phyloP scores from a whole-genome alignment of 2,888 invertebrate species.

The Stegophylla sp. region DNA sequence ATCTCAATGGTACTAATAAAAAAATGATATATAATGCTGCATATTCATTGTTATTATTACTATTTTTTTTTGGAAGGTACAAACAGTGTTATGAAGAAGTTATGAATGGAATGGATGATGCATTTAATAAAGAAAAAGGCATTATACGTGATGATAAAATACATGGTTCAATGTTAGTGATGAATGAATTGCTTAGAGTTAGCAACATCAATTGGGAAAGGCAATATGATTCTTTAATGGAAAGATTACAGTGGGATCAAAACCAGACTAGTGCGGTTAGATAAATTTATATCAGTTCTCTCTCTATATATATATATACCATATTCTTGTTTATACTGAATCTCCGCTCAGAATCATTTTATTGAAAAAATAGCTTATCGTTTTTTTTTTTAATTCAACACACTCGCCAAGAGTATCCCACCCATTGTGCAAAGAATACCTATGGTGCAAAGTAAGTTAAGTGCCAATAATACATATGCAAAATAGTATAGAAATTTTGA shows the following conservation, averaged over 20 bases:
- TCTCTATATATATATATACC: no score
- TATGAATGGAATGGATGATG: constrained; percentile 78
- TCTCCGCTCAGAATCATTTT: no score
- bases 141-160: constrained; percentile 86
- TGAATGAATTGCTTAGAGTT: constrained; percentile 91
- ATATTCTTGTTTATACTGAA: neutral
- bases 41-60: constrained; percentile 6
- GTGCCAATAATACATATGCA: no score
- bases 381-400: no score
- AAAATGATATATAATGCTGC: neutral
- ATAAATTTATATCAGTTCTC: neutral
- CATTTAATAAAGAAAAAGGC: constrained; percentile 74
- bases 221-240: constrained; percentile 77
- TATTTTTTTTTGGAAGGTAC: constrained; percentile 69
- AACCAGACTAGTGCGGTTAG: constrained; percentile 53
- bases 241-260: constrained; percentile 65
- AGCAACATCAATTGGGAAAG: constrained; percentile 88
- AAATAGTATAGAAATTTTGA: no score
- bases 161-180: constrained; percentile 88
- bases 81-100: constrained; percentile 93
- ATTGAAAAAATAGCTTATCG: no score
- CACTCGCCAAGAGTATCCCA: no score
- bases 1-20: constrained; percentile 75
- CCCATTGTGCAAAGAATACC: no score
- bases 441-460: no score